Base-by-base conservation (phyloP, 2,113 vertebrate genomes). In the Xenopus borealis region DNA sequence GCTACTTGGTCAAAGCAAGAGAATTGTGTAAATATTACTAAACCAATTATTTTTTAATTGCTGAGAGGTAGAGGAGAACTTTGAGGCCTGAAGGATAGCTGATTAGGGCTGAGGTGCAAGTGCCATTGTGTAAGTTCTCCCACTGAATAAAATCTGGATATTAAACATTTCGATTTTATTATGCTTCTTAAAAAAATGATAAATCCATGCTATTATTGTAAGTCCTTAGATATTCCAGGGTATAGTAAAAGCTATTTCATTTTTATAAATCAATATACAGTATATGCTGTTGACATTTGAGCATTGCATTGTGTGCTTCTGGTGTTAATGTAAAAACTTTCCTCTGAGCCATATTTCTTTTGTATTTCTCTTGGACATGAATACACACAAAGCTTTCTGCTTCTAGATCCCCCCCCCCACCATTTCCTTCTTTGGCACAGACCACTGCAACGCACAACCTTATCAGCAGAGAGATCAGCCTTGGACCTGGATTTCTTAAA, bases 391-490 rank as follows among this genome's bases (percentile, higher is more conserved):
- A 78, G 72, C 72, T 78, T 69, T 69, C 69, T 40, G 61, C 62
- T 65, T 74, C 0, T 0, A 44, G 20, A 80, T 46, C 62, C 23
- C 66, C 5, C 55, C 53, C 62, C 53, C 66, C 67, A 40, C 2
- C 3, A 6, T 40, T 50, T 66, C 45, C 62, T 23, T 11, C 16
- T 68, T 75, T 75, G 73, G 73, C 73, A 76, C 44, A 16, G 3
- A 27, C 23, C 23, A 27, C 23, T 27, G 23, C 23, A 27, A 27
- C 23, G 3, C 23, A 27, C 23, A 27, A 20, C 12, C 64, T 79
- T 57, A 77, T 44, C 70, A 83, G 62, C 9, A 66, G 79, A 78
- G 10, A 80, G 78, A 71, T 69, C 40, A 78, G 79, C 50, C 78
- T 80, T 70, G 72, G 23, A 78, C 8, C 6, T 68, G 45, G 52